Evolutionary conservation across 92 coral and sea anemone species (phyloP).

Genomic region (Blastomussa wellsi): DNA sequence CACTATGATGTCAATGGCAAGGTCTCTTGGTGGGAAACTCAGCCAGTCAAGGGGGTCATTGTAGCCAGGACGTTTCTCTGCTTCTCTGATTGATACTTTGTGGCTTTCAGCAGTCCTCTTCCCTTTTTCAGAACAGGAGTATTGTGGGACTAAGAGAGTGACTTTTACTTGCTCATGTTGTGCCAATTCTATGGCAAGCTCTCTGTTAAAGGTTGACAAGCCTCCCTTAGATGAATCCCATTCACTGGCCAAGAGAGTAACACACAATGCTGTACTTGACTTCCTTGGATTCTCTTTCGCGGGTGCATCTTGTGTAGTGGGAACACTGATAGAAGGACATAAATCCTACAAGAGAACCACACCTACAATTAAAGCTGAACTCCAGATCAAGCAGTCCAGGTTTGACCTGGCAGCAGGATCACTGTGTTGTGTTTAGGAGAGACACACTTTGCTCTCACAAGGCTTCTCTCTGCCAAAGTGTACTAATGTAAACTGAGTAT

Average conservation of each 20-base stretch:
- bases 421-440: too few species aligned
- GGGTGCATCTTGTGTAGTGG: too few species aligned
- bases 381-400: too few species aligned
- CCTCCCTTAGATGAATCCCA: not conserved
- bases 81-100: not conserved
- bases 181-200: not conserved
- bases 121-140: not conserved
- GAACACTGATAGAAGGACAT: not conserved
- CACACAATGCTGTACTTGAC: not conserved
- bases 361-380: too few species aligned
- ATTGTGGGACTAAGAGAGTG: not conserved
- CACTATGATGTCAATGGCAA: not conserved
- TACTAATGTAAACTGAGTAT: too few species aligned
- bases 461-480: too few species aligned
- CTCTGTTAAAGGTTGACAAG: not conserved
- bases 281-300: too few species aligned
- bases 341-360: too few species aligned
- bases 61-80: conserved; percentile 6
- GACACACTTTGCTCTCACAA: too few species aligned
- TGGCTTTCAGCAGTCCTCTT: not conserved
- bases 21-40: not conserved
- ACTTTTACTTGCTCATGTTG: not conserved
- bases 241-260: not conserved
- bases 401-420: too few species aligned
- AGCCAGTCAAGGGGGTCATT: conserved; percentile 3